phyloP scores from a whole-genome alignment of 2,113 vertebrate species.

The Otis tarda region DNA sequence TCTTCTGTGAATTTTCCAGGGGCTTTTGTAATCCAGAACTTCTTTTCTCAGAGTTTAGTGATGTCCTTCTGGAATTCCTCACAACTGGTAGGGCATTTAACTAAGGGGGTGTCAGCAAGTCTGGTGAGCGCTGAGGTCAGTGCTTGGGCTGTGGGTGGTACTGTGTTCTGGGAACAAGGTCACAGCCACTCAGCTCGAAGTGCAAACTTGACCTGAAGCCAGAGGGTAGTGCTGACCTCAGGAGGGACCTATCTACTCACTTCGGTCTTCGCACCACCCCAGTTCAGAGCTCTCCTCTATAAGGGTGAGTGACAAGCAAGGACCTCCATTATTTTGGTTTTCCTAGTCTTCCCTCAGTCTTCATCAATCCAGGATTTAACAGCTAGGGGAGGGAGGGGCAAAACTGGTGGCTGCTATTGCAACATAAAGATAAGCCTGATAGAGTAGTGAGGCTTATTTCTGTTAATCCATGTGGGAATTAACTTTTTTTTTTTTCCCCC shows the following conservation, averaged over 20 bases:
- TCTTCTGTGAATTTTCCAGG: background rate
- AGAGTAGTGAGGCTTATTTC: background rate
- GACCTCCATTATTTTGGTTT: background rate
- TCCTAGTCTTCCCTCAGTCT: background rate
- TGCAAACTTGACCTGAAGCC: background rate
- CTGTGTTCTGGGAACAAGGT: fast-evolving
- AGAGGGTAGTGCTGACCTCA: background rate
- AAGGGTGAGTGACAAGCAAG: fast-evolving
- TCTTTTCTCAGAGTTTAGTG: background rate
- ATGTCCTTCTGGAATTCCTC: background rate
- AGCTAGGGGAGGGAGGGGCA: too few relatives aligned
- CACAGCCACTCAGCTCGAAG: fast-evolving
- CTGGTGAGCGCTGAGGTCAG: background rate
- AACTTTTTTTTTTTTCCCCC: background rate
- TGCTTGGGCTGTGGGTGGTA: background rate
- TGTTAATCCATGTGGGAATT: background rate
- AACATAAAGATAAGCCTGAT: background rate
- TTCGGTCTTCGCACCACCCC: fast-evolving
- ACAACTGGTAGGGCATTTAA: background rate
- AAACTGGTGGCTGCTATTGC: background rate
- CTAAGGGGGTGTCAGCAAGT: background rate
- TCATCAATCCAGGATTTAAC: background rate
- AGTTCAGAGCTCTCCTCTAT: background rate
- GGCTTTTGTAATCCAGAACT: background rate
- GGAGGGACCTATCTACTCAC: background rate